These are phyloP conservation scores for Tachina lurida DNA, from an alignment of 2,888 invertebrate genomes.

Conservation along the genomic window DNA sequence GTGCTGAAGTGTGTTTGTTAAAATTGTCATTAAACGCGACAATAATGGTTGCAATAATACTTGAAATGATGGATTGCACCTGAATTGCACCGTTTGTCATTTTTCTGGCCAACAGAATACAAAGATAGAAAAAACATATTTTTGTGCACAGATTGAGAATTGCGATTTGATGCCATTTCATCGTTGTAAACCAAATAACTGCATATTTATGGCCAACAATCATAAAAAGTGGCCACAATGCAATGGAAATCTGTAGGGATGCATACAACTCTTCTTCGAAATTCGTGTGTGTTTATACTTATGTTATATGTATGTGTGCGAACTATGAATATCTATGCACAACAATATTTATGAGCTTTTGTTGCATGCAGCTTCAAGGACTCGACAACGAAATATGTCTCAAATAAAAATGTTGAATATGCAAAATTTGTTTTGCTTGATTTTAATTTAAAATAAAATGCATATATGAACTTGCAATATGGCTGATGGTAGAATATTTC, in stretches of 20 bases:
- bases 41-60: slow-evolving; percentile 82
- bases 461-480: slow-evolving; percentile 33
- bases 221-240: slow-evolving; percentile 58
- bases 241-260: slow-evolving; percentile 31
- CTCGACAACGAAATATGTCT: slow-evolving; percentile 28
- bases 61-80: slow-evolving; percentile 81
- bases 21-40: slow-evolving; percentile 78
- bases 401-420: slow-evolving; percentile 32
- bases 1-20: slow-evolving; percentile 78
- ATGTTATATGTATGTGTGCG: not conserved
- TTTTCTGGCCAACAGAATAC: slow-evolving; percentile 46
- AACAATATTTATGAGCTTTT: slow-evolving; percentile 66
- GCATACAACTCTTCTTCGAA: slow-evolving; percentile 31
- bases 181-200: slow-evolving; percentile 52
- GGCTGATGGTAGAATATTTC: slow-evolving; percentile 15
- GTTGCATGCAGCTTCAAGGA: slow-evolving; percentile 59
- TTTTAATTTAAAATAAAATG: slow-evolving; percentile 41
- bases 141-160: not conserved
- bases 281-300: not conserved
- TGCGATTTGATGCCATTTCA: slow-evolving; percentile 51
- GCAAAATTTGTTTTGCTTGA: slow-evolving; percentile 9
- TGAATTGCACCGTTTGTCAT: slow-evolving; percentile 79
- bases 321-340: slow-evolving; percentile 19
- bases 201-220: slow-evolving; percentile 64
- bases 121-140: slow-evolving; percentile 23